A percentile compares a stretch with the other conserved stretches of the same genome.
Evolutionary conservation across 2,888 invertebrate species (phyloP).

Genomic region (Caenorhabditis sulstoni): DNA sequence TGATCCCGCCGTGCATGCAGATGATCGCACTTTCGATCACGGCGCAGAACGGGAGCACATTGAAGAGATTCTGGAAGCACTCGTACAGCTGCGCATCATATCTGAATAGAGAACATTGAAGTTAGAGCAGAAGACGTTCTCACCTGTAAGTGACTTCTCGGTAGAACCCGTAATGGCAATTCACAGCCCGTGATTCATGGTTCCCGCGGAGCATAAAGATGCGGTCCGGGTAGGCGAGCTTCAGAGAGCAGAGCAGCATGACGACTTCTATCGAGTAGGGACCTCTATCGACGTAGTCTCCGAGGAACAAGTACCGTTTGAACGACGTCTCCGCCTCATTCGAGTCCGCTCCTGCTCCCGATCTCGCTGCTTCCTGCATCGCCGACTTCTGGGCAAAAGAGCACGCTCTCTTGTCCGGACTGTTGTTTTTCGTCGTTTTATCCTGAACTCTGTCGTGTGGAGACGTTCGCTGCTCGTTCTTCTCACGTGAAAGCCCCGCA

Average conservation of each 20-base stretch:
- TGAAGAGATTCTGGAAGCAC: constrained; percentile 84
- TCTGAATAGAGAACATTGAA: constrained; percentile 5
- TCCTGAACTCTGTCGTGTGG: background rate
- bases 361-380: constrained; percentile 9
- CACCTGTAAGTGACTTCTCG: constrained; percentile 86
- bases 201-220: constrained; percentile 95
- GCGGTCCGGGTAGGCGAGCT: constrained; percentile 87
- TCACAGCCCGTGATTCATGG: constrained; percentile 92
- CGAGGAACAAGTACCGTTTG: constrained; percentile 92
- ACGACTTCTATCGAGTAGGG: constrained; percentile 86
- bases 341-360: constrained; percentile 4
- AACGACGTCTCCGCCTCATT: constrained; percentile 1
- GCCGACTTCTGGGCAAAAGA: constrained; percentile 5
- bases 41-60: constrained; percentile 97
- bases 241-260: constrained; percentile 91
- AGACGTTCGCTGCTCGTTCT: background rate
- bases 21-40: constrained; percentile 90
- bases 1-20: constrained; percentile 87
- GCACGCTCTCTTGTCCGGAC: background rate
- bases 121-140: background rate
- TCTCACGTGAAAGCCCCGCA: constrained; percentile 8
- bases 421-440: background rate
- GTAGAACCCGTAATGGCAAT: constrained; percentile 76
- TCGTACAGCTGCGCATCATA: constrained; percentile 54
- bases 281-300: constrained; percentile 95